Conservation (phyloP, 2,113 vertebrate genomes). For the Triplophysa siluroides region DNA sequence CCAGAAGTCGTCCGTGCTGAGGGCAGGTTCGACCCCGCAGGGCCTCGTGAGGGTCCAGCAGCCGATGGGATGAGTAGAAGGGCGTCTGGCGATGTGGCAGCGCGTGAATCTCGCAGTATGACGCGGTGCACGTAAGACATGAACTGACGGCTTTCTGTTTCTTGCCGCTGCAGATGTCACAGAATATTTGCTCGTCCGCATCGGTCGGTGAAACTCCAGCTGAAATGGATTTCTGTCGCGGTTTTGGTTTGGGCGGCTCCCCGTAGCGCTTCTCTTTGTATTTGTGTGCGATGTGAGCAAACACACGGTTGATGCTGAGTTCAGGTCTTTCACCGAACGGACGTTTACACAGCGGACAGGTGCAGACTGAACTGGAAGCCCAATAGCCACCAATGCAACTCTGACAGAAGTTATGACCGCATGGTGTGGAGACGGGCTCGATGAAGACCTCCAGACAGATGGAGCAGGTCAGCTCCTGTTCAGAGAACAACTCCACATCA, state of each 20-base stretch:
- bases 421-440: conserved; percentile 73
- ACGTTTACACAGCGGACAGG: conserved; percentile 72
- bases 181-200: conserved; percentile 56
- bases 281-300: conserved; percentile 71
- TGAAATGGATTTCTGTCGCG: fast-evolving
- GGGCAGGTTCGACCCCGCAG: conserved; percentile 70
- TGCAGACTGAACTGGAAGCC: conserved; percentile 62
- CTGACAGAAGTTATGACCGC: conserved; percentile 81
- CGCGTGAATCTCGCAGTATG: conserved; percentile 72
- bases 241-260: neutral
- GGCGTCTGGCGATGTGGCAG: conserved; percentile 60
- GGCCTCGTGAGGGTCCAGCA: conserved; percentile 71
- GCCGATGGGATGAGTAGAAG: conserved; percentile 70
- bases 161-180: conserved; percentile 72
- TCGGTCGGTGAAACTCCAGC: fast-evolving
- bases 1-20: conserved; percentile 68
- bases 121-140: conserved; percentile 76
- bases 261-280: conserved; percentile 66
- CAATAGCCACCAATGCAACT: conserved; percentile 60
- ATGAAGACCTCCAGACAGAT: conserved; percentile 77
- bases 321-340: conserved; percentile 66
- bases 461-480: conserved; percentile 77
- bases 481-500: conserved; percentile 59
- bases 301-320: conserved; percentile 74
- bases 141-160: conserved; percentile 70